Evolutionary conservation across 2,113 vertebrate species (phyloP).

Genomic region (Quiscalus mexicanus): DNA sequence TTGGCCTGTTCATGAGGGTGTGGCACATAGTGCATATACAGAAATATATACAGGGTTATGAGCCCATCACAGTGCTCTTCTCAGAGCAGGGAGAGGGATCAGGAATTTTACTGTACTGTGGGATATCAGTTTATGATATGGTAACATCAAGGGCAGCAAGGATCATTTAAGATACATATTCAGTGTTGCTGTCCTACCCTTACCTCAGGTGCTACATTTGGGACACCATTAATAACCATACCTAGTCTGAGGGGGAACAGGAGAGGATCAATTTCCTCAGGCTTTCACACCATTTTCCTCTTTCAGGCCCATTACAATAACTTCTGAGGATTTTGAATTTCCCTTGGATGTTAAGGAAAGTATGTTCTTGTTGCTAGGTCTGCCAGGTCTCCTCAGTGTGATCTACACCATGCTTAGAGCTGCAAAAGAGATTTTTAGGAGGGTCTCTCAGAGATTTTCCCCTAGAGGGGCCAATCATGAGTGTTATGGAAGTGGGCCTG

Average conservation of each 20-base stretch:
- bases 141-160: background rate
- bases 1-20: background rate
- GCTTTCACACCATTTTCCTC: background rate
- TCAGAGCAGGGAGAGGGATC: background rate
- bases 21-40: background rate
- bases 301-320: background rate
- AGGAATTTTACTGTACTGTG: background rate
- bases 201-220: rapidly evolving
- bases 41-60: too few species aligned
- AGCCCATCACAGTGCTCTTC: background rate
- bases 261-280: background rate
- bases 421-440: background rate
- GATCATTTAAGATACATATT: background rate
- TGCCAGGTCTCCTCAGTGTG: too few species aligned
- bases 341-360: background rate
- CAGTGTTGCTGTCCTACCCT: background rate
- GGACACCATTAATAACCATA: background rate
- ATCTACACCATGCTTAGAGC: background rate
- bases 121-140: background rate
- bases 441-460: background rate
- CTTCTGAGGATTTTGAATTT: background rate
- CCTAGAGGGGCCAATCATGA: background rate
- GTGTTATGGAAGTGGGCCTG: background rate
- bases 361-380: background rate
- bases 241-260: rapidly evolving